These are phyloP conservation scores for Euwallacea fornicatus DNA, from an alignment of 1,140 invertebrate species.

Conservation along the genomic window DNA sequence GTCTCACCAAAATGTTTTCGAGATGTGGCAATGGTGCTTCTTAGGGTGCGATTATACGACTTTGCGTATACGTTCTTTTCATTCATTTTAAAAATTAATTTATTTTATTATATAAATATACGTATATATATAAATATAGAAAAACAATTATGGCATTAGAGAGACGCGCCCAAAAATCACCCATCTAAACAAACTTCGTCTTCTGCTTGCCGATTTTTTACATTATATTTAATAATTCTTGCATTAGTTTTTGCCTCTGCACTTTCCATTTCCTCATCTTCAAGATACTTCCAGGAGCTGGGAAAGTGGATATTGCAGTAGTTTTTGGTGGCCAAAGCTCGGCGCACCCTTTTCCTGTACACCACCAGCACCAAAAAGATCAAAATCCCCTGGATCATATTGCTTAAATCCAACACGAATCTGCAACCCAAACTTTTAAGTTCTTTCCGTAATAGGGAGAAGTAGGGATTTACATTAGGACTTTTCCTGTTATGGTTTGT, in stretches of 20 bases:
- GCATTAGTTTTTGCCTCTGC: constrained; percentile 9
- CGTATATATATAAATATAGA: no score
- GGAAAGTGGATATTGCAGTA: constrained; percentile 53
- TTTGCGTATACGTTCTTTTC: no score
- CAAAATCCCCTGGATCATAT: constrained; percentile 66
- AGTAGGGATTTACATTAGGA: constrained; percentile 27
- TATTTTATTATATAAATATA: no score
- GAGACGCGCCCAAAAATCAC: no score
- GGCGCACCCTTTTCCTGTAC: constrained; percentile 61
- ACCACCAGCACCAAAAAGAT: constrained; percentile 67
- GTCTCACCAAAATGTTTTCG: no score
- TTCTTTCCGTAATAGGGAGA: background rate
- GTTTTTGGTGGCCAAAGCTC: constrained; percentile 55
- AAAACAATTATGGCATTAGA: no score
- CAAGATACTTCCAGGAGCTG: constrained; percentile 52
- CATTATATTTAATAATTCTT: background rate
- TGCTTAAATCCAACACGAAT: constrained; percentile 65
- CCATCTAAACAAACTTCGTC: no score
- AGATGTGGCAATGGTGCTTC: no score
- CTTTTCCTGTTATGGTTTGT: constrained; percentile 6
- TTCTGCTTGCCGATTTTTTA: no score
- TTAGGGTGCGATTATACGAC: no score
- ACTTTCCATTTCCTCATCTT: constrained; percentile 50
- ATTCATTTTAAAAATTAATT: no score
- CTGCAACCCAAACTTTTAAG: constrained; percentile 53